These are phyloP conservation scores for Myiozetetes cayanensis DNA, from an alignment of 2,113 vertebrate genomes.

Conservation along the genomic window DNA sequence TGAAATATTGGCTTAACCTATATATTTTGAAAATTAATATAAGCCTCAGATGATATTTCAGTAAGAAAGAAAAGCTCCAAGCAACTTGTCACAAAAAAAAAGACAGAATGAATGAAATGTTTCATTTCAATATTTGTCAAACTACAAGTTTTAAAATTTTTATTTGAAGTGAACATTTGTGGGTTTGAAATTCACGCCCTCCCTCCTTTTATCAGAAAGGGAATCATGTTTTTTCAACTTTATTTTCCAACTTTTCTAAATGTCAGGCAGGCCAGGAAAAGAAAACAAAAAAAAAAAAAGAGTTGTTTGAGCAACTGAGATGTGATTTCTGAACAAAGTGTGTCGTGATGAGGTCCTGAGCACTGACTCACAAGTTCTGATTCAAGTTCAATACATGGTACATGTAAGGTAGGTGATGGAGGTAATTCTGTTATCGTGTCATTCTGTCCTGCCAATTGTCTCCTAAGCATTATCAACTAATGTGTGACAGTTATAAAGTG, in stretches of 20 bases:
- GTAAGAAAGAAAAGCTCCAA: background rate
- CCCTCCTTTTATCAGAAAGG: background rate
- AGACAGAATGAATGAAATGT: slow-evolving; percentile 1
- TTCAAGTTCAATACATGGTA: background rate
- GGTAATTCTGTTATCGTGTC: background rate
- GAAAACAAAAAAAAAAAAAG: background rate
- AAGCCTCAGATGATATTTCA: background rate
- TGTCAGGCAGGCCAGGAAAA: background rate
- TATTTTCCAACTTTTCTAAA: background rate
- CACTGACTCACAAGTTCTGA: background rate
- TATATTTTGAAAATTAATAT: slow-evolving; percentile 1
- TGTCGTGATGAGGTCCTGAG: background rate
- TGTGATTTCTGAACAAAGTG: background rate
- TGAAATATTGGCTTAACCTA: background rate
- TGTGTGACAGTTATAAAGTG: slow-evolving; percentile 40
- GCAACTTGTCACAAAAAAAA: background rate
- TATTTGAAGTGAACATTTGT: background rate
- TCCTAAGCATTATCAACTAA: background rate
- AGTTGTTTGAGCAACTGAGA: background rate
- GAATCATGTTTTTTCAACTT: background rate
- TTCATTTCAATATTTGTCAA: slow-evolving; percentile 7
- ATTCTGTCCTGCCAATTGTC: background rate
- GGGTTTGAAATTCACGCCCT: background rate
- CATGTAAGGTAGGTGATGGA: background rate
- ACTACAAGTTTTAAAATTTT: background rate